Percentiles rank a stretch among this genome's conserved stretches.
These are phyloP conservation scores for Aphidius colemani DNA, from an alignment of 2,888 invertebrate species.

Conservation along the genomic window DNA sequence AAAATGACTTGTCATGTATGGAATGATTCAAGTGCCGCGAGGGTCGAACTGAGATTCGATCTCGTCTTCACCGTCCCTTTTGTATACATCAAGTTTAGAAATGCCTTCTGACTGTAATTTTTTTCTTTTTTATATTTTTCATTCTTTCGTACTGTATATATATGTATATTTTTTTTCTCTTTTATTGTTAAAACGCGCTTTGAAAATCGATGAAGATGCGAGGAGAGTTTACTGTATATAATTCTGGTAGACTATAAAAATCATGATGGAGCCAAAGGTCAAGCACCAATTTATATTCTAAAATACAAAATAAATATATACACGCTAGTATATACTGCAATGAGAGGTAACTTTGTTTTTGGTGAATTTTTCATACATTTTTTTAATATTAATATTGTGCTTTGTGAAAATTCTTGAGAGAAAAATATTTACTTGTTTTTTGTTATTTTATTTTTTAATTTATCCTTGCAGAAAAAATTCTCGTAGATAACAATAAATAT, in stretches of 20 bases:
- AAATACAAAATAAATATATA: too few species aligned
- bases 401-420: too few species aligned
- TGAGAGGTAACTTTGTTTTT: too few species aligned
- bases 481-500: background rate
- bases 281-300: background rate
- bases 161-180: background rate
- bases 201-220: constrained; percentile 11
- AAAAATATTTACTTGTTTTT: too few species aligned
- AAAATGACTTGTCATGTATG: constrained; percentile 1
- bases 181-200: background rate
- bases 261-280: constrained; percentile 2
- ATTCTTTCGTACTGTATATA: background rate
- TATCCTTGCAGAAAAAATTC: background rate
- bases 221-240: constrained; percentile 4
- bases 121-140: background rate
- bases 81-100: constrained; percentile 2
- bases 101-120: constrained; percentile 1
- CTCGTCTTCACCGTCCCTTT: constrained; percentile 8
- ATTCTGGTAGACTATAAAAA: background rate
- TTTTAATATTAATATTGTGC: too few species aligned
- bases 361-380: too few species aligned
- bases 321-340: too few species aligned
- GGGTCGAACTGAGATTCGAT: constrained; percentile 13
- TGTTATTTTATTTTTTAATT: background rate
- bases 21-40: background rate